These are phyloP conservation scores for Tenodera sinensis DNA, from an alignment of 2,888 invertebrate genomes.

Conservation along the genomic window DNA sequence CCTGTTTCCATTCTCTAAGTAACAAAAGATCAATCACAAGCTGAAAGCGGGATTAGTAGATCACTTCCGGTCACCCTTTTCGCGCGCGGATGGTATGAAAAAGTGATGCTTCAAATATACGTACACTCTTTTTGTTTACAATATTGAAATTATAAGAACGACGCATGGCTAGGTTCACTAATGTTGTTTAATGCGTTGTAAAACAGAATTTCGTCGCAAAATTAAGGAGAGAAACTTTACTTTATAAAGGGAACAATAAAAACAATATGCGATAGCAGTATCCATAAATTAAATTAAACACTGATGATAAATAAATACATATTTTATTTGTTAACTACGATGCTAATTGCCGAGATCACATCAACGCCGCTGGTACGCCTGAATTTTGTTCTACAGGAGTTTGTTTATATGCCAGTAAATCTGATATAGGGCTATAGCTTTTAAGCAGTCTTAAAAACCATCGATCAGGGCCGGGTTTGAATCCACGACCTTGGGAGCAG, in stretches of 20 bases:
- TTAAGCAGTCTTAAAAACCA: no score
- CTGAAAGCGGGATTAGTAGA: constrained; percentile 32
- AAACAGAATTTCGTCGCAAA: background rate
- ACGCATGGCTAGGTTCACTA: no score
- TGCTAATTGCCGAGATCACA: no score
- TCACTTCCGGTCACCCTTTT: constrained; percentile 32
- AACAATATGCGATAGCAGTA: background rate
- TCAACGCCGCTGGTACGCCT: no score
- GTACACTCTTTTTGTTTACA: background rate
- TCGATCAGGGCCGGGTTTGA: no score
- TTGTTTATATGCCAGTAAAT: no score
- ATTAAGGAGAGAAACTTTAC: background rate
- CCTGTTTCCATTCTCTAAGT: constrained; percentile 33
- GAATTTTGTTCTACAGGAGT: no score
- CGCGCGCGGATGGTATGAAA: constrained; percentile 31
- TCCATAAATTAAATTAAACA: no score
- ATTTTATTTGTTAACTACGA: no score
- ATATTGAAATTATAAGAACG: background rate
- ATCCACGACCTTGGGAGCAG: no score
- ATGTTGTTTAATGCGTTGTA: background rate
- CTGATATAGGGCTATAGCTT: no score
- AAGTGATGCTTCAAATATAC: background rate
- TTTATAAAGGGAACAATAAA: background rate
- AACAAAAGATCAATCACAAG: constrained; percentile 35
- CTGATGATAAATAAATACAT: no score